Conservation (phyloP, 2,888 invertebrate species). For the Scrobipalpa costella region DNA sequence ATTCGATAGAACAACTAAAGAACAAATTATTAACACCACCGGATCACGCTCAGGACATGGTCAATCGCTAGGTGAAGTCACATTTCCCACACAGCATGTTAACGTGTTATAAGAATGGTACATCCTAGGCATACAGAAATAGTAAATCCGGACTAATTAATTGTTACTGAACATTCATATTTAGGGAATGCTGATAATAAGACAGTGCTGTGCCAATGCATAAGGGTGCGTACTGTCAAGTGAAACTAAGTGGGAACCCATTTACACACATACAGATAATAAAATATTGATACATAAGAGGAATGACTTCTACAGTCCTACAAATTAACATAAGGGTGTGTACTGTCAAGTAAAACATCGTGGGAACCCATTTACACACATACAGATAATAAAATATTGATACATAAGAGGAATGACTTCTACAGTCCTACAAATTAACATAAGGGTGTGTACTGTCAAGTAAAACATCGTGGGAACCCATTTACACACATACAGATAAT, state of each 20-base stretch:
- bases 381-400: neutral
- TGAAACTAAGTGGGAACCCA: neutral
- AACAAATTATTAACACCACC: too few species aligned
- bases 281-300: neutral
- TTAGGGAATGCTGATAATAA: too few species aligned
- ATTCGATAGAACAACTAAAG: too few species aligned
- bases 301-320: neutral
- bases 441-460: neutral
- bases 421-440: neutral
- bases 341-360: neutral
- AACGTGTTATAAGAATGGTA: too few species aligned
- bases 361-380: neutral
- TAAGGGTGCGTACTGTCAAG: neutral
- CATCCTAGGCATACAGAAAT: too few species aligned
- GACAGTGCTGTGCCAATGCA: too few species aligned
- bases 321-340: neutral
- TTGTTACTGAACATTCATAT: too few species aligned
- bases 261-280: neutral
- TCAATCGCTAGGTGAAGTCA: too few species aligned
- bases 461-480: neutral
- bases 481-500: neutral
- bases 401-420: slow-evolving; percentile 1
- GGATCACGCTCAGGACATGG: too few species aligned
- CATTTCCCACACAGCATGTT: too few species aligned
- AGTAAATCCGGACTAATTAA: too few species aligned